phyloP scores from a whole-genome alignment of 2,797 vertebrate species.

The Cryptoprocta ferox region DNA sequence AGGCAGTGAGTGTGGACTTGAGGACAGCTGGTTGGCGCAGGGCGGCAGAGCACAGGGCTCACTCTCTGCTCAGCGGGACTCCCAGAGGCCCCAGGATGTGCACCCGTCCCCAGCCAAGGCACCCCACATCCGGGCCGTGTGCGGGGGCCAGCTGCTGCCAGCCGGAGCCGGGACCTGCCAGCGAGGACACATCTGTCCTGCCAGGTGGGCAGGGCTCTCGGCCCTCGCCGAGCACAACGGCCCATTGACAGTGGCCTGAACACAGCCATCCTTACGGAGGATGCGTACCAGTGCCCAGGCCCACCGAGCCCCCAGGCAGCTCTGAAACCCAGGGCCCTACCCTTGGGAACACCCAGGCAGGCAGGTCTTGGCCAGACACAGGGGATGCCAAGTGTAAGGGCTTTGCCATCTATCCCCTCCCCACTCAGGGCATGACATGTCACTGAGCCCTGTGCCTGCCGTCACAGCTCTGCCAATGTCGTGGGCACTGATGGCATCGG shows the following conservation, averaged over 20 bases:
- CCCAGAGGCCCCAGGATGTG: neutral
- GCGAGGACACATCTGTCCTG: neutral
- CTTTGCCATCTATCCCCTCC: accelerated
- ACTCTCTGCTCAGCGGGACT: no score
- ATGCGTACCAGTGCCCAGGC: neutral
- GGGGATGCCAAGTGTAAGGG: neutral
- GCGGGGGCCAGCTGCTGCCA: neutral
- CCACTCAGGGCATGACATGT: accelerated
- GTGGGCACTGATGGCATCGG: accelerated
- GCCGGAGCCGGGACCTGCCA: neutral
- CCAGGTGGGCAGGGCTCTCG: neutral
- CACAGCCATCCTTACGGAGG: neutral
- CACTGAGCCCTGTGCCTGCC: neutral
- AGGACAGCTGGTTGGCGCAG: neutral
- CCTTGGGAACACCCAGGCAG: no score
- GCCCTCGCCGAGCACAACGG: neutral
- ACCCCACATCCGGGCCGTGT: neutral
- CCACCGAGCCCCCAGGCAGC: neutral
- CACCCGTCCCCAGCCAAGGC: neutral
- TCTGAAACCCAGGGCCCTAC: neutral
- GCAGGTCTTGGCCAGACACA: accelerated
- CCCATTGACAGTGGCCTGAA: neutral
- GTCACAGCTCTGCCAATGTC: accelerated
- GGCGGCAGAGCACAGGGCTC: no score
- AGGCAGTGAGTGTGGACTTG: neutral